Percentiles rank a stretch among this genome's conserved stretches.
Evolutionary conservation across 2,797 vertebrate genomes (phyloP).

Genomic region (Myotis myotis): DNA sequence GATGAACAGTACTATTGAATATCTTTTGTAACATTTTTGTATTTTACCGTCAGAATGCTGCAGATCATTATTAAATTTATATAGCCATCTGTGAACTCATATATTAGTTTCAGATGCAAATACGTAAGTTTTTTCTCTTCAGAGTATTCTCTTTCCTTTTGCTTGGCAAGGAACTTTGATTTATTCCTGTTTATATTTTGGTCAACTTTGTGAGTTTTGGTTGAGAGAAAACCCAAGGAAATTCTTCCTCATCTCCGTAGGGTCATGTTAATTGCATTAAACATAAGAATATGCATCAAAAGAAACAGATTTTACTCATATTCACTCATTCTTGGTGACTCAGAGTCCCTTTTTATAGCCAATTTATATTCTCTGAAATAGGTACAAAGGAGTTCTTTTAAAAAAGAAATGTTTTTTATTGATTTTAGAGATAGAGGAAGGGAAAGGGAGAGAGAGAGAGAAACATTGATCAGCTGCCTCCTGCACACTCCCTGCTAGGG

Average conservation of each 20-base stretch:
- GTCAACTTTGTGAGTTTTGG: constrained; percentile 21
- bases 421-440: neutral
- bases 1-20: neutral
- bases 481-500: neutral
- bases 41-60: neutral
- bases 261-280: constrained; percentile 38
- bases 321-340: constrained; percentile 17
- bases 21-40: constrained; percentile 26
- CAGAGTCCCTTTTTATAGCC: neutral
- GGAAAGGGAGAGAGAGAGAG: neutral
- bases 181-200: constrained; percentile 37
- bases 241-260: constrained; percentile 1
- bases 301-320: constrained; percentile 23
- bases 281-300: neutral
- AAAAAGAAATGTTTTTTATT: neutral
- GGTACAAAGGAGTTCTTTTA: neutral
- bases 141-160: constrained; percentile 21
- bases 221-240: constrained; percentile 37
- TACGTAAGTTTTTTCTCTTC: constrained; percentile 1
- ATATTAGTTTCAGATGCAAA: constrained; percentile 18
- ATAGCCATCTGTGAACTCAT: neutral
- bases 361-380: neutral
- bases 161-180: constrained; percentile 40
- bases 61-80: constrained; percentile 6
- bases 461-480: neutral